Evolutionary conservation across 2,888 invertebrate species (phyloP).

Genomic region (Cabera pusaria): DNA sequence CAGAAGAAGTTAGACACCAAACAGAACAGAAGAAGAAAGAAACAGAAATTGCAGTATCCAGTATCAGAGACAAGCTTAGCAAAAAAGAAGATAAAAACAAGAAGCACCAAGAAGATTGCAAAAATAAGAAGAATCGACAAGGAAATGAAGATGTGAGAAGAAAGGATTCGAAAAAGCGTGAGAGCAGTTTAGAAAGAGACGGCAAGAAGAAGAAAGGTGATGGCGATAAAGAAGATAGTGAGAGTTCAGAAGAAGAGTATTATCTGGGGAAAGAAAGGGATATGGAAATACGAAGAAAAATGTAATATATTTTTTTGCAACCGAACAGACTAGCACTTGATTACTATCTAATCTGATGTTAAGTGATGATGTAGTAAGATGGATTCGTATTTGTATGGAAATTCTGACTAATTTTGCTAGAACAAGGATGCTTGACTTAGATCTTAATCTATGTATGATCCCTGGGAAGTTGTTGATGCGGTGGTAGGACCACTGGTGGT

Average conservation of each 20-base stretch:
- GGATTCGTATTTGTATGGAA: too few relatives aligned
- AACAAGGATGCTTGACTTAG: too few relatives aligned
- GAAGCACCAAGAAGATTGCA: conserved; percentile 12
- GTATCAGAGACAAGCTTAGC: conserved; percentile 65
- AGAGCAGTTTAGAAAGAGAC: conserved; percentile 46
- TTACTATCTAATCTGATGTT: too few relatives aligned
- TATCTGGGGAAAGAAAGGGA: conserved; percentile 86
- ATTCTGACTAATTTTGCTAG: too few relatives aligned
- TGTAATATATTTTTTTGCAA: too few relatives aligned
- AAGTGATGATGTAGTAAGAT: too few relatives aligned
- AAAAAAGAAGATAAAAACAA: conserved; percentile 15
- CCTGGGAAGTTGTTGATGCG: too few relatives aligned
- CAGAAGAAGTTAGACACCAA: conserved; percentile 44
- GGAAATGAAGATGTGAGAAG: too few relatives aligned
- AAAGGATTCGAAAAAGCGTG: conserved; percentile 41
- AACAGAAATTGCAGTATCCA: conserved; percentile 59
- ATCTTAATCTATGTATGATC: too few relatives aligned
- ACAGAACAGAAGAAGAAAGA: conserved; percentile 50
- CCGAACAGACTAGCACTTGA: too few relatives aligned
- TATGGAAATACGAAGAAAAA: too few relatives aligned
- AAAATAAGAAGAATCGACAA: conserved; percentile 3
- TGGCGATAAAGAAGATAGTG: conserved; percentile 47
- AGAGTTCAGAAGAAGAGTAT: conserved; percentile 82
- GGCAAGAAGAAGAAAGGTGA: conserved; percentile 51
- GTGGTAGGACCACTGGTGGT: too few relatives aligned